Conservation (phyloP, 2,888 invertebrate species). For the Apodemia zela region DNA sequence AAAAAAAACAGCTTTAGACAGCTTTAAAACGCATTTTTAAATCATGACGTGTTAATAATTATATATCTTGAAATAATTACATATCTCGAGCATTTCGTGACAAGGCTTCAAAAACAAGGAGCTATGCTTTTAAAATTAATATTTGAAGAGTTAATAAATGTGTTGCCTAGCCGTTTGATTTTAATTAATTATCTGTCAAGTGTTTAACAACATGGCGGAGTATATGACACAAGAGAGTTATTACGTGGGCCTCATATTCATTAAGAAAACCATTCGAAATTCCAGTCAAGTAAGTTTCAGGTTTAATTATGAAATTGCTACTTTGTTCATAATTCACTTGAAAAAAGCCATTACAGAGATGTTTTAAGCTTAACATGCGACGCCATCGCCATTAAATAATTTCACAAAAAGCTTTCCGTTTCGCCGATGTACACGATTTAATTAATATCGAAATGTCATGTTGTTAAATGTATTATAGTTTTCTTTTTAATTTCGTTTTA, state of each 20-base stretch:
- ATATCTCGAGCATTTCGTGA: not conserved
- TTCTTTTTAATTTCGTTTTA: not conserved
- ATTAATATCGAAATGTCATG: constrained; percentile 15
- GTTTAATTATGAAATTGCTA: constrained; percentile 16
- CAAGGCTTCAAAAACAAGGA: not conserved
- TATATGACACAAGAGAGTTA: constrained; percentile 9
- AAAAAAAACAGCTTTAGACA: too few relatives aligned
- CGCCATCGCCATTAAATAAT: constrained; percentile 13
- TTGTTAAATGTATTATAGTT: not conserved
- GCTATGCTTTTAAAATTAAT: constrained; percentile 5
- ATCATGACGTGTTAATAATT: too few relatives aligned
- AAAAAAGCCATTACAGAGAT: constrained; percentile 15
- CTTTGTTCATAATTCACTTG: constrained; percentile 7
- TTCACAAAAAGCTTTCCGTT: constrained; percentile 14
- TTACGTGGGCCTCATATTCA: constrained; percentile 9
- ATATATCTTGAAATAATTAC: not conserved
- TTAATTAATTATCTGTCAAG: constrained; percentile 11
- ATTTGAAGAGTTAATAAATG: not conserved
- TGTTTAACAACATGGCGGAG: constrained; percentile 5
- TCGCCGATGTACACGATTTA: constrained; percentile 8
- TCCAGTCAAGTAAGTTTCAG: constrained; percentile 16
- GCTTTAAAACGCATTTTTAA: not conserved
- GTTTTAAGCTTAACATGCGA: constrained; percentile 10
- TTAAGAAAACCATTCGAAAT: constrained; percentile 13
- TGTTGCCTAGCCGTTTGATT: constrained; percentile 10